Percentiles rank a stretch among this genome's conserved stretches.
Evolutionary conservation across 2,888 invertebrate species (phyloP).

Genomic region (Dolichomitus sp.): DNA sequence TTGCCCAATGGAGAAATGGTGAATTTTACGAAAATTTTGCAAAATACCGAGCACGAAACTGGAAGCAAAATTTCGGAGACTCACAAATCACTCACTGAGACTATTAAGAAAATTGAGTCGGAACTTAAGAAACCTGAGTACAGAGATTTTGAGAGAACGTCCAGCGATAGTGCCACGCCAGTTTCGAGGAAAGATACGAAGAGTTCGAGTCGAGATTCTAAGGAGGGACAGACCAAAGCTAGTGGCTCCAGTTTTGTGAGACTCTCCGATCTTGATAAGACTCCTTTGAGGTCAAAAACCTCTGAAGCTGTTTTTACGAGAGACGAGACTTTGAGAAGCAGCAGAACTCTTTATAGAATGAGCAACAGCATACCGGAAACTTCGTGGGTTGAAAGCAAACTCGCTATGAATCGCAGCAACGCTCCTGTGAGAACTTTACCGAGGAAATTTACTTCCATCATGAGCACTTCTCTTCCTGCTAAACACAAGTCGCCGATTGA

Average conservation of each 20-base stretch:
- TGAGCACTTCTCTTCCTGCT: slow-evolving; percentile 81
- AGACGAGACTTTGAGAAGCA: slow-evolving; percentile 68
- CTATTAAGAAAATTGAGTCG: slow-evolving; percentile 82
- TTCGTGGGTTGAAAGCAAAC: slow-evolving; percentile 89
- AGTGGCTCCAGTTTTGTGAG: slow-evolving; percentile 89
- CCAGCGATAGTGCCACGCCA: slow-evolving; percentile 60
- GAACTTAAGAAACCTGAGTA: slow-evolving; percentile 79
- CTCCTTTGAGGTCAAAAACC: slow-evolving; percentile 87
- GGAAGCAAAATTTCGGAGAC: slow-evolving; percentile 79
- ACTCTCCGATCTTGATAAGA: slow-evolving; percentile 93
- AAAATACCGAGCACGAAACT: slow-evolving; percentile 65
- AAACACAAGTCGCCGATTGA: slow-evolving; percentile 83
- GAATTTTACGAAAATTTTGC: slow-evolving; percentile 66
- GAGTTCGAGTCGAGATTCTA: slow-evolving; percentile 82
- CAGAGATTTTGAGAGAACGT: slow-evolving; percentile 56
- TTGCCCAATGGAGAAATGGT: slow-evolving; percentile 74
- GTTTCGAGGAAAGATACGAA: slow-evolving; percentile 52
- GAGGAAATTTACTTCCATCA: slow-evolving; percentile 78
- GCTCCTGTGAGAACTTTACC: slow-evolving; percentile 84
- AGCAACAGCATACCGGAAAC: slow-evolving; percentile 91
- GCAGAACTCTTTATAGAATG: slow-evolving; percentile 87
- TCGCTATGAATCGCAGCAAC: slow-evolving; percentile 89
- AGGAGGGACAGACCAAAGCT: slow-evolving; percentile 83
- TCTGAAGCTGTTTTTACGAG: slow-evolving; percentile 63
- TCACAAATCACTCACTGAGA: slow-evolving; percentile 81